Evolutionary conservation across 2,888 invertebrate species (phyloP), one percentile per base, ranked within the genome.

Genomic region (Teinopalpus imperialis): DNA sequence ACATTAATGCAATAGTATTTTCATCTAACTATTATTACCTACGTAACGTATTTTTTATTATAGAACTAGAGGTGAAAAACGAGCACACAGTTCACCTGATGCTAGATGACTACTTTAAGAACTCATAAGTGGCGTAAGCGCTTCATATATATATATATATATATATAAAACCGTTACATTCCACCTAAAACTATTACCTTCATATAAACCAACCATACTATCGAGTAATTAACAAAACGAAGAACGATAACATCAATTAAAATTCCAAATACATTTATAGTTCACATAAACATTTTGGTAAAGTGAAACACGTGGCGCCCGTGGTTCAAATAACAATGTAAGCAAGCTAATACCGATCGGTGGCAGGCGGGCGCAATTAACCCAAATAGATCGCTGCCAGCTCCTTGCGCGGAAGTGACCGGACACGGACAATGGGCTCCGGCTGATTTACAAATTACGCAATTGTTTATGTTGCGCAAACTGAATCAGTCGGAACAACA

Each of bases 351-450:
- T 48, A 43, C 55, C 48, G 57, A 62, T 56, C 57, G 57, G 60
- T 66, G 67, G 63, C 66, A 66, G 67, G 51, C 56, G 57, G 58
- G 53, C 49, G 63, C 68, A 66, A 70, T 76, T 79, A 78, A 76
- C 78, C 81, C 64, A 80, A 55, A 69, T 77, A 54, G 54, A 48
- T 56, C 55, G 54, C 45, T 72, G 75, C 65, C 76, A 74, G 63
- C 69, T 62, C 55, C 63, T 63, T 58, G 57, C 56, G 62, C 74
- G 75, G 78, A 76, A 77, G 69, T 53, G 56, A 63, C 57, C 61
- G 59, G 57, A 54, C 60, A 59, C 61, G 59, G 57, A 54, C 60
- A 59, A 57, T 52, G 52, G 50, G 36, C 52, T 48, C 51, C 52
- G 56, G 53, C 53, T 54, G 56, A 59, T 48, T 45, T 21, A 32